Conservation (phyloP, 1,140 invertebrate species). For the Bombus breviceps region DNA sequence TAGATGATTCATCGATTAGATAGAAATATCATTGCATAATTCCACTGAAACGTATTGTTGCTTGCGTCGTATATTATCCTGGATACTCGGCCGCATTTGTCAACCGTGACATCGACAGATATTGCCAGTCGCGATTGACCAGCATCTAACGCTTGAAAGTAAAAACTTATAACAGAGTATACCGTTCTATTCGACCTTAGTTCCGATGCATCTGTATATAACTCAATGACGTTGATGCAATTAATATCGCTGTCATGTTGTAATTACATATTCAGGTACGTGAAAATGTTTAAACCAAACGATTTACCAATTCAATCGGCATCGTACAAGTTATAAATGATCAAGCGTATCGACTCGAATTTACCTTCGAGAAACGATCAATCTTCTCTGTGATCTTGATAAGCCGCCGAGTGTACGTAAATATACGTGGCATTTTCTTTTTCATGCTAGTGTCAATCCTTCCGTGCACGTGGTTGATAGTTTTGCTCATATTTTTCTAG, state of each 20-base stretch:
- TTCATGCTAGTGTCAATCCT: slow-evolving; percentile 16
- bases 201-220: neutral
- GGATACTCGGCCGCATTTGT: slow-evolving; percentile 33
- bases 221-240: slow-evolving; percentile 17
- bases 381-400: slow-evolving; percentile 45
- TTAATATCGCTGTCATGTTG: slow-evolving; percentile 60
- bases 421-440: slow-evolving; percentile 24
- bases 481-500: neutral
- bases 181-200: slow-evolving; percentile 19
- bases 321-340: slow-evolving; percentile 45
- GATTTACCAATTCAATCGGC: slow-evolving; percentile 54
- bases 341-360: slow-evolving; percentile 27
- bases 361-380: slow-evolving; percentile 19
- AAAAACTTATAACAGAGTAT: slow-evolving; percentile 10
- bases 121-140: neutral
- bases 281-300: slow-evolving; percentile 28
- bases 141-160: neutral
- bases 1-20: slow-evolving; percentile 26
- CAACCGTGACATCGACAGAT: slow-evolving; percentile 51
- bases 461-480: neutral
- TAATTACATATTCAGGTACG: slow-evolving; percentile 52
- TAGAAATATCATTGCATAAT: slow-evolving; percentile 35
- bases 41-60: neutral
- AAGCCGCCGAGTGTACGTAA: slow-evolving; percentile 15
- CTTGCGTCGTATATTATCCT: slow-evolving; percentile 28